Evolutionary conservation across 2,797 vertebrate genomes (phyloP).

Genomic region (Cephalopachus bancanus): DNA sequence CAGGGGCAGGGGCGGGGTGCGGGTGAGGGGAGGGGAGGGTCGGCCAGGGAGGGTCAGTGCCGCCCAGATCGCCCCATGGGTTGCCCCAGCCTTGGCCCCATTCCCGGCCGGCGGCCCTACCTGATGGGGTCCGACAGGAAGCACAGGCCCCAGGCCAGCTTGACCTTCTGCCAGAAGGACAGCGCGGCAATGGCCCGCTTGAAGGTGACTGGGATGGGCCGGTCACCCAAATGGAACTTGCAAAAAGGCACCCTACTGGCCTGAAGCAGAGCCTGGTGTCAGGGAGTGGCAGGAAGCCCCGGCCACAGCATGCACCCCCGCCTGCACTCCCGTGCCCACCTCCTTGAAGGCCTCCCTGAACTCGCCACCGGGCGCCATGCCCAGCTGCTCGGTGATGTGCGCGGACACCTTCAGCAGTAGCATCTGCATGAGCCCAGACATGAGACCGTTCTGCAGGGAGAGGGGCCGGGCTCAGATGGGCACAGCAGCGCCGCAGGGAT

Average conservation of each 20-base stretch:
- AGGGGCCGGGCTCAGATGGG: not conserved
- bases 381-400: conserved; percentile 98
- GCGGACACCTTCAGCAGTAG: conserved; percentile 98
- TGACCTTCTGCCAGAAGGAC: conserved; percentile 98
- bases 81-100: too few relatives aligned
- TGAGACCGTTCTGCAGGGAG: conserved; percentile 94
- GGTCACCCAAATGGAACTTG: conserved; percentile 98
- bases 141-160: conserved; percentile 98
- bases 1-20: not conserved
- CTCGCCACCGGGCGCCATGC: conserved; percentile 99
- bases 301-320: not conserved
- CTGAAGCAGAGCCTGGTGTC: conserved; percentile 85
- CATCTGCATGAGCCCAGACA: conserved; percentile 99
- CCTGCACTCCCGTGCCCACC: conserved; percentile 86
- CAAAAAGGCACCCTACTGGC: conserved; percentile 98
- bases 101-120: conserved; percentile 86
- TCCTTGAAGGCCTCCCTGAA: conserved; percentile 99
- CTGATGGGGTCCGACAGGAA: conserved; percentile 99
- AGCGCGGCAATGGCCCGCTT: conserved; percentile 98
- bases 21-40: not conserved
- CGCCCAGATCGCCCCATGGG: too few relatives aligned
- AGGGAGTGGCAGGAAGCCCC: fast-evolving
- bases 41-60: too few relatives aligned
- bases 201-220: conserved; percentile 98
- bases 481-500: not conserved